Percentiles rank a stretch among this genome's conserved stretches.
Conservation (phyloP, 2,113 vertebrate genomes). For the Microcebus lehilahytsara region DNA sequence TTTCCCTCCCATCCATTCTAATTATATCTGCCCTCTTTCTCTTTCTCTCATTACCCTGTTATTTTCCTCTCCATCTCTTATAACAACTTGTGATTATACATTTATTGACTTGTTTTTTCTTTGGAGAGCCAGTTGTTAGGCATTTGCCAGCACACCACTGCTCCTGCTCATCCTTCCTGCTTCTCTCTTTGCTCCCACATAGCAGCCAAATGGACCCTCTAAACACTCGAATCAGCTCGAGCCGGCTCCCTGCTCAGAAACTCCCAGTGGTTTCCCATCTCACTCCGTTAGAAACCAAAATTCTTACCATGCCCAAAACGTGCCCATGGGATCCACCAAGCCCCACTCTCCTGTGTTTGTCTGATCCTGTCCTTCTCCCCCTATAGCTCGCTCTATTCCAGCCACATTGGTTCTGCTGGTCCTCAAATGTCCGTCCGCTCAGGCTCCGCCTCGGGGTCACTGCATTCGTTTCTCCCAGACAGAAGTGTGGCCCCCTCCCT, state of each 20-base stretch:
- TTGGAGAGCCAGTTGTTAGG: background rate
- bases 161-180: background rate
- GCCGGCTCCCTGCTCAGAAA: background rate
- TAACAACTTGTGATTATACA: background rate
- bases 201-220: background rate
- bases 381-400: background rate
- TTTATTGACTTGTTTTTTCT: background rate
- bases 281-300: background rate
- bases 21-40: background rate
- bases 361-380: background rate
- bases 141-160: background rate
- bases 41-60: background rate
- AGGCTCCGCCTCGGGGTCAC: background rate
- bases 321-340: background rate
- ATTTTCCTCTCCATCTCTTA: constrained; percentile 32
- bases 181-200: background rate
- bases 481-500: background rate
- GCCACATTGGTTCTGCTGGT: background rate
- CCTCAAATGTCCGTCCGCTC: background rate
- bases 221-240: background rate
- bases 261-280: background rate
- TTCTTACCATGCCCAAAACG: background rate
- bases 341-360: background rate
- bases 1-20: background rate
- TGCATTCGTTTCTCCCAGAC: background rate